These are phyloP conservation scores for Melinopterus prodromus DNA, from an alignment of 2,888 invertebrate genomes.

Conservation along the genomic window DNA sequence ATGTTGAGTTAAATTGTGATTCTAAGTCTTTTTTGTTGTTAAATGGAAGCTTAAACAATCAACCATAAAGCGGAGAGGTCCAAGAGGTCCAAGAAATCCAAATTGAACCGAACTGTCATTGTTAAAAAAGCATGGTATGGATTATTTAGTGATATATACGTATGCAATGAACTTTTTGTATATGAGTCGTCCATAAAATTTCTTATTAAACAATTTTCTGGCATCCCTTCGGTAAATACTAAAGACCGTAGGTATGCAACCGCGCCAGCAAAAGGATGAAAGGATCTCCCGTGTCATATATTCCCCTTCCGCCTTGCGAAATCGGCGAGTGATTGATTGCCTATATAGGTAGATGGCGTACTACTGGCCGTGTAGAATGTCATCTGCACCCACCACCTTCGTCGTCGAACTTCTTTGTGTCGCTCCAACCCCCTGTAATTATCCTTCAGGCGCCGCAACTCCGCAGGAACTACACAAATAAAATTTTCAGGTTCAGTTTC, in stretches of 20 bases:
- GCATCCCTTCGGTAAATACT: too few relatives aligned
- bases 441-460: not conserved
- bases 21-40: too few relatives aligned
- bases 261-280: not conserved
- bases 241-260: not conserved
- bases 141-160: too few relatives aligned
- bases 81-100: too few relatives aligned
- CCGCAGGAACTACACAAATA: not conserved
- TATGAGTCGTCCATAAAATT: too few relatives aligned
- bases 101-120: too few relatives aligned
- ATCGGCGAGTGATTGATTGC: not conserved
- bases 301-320: not conserved
- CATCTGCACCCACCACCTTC: constrained; percentile 4
- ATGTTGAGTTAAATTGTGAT: too few relatives aligned
- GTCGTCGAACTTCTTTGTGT: constrained; percentile 4
- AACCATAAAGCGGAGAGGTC: too few relatives aligned
- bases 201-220: too few relatives aligned
- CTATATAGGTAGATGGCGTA: not conserved
- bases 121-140: too few relatives aligned
- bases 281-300: not conserved
- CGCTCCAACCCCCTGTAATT: not conserved
- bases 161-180: too few relatives aligned
- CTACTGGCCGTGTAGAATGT: not conserved
- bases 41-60: too few relatives aligned
- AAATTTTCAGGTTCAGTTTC: not conserved